These are phyloP conservation scores for Puffinus mauretanicus DNA, from an alignment of 2,113 vertebrate genomes.

Conservation along the genomic window DNA sequence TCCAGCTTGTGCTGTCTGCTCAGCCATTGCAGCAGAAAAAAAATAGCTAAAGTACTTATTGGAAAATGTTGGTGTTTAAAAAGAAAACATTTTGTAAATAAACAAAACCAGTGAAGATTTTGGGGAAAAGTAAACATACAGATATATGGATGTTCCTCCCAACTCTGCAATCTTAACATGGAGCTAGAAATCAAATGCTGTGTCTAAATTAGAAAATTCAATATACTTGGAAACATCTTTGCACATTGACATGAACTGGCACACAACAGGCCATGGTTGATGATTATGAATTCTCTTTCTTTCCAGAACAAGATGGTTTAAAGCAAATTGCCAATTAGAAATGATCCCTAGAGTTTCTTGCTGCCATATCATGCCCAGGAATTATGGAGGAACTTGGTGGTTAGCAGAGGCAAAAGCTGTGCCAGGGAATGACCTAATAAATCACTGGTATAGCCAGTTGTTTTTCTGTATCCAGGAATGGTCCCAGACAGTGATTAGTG, in stretches of 20 bases:
- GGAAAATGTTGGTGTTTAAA: background rate
- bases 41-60: background rate
- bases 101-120: background rate
- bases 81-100: background rate
- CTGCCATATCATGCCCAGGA: background rate
- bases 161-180: background rate
- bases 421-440: background rate
- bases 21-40: background rate
- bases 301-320: background rate
- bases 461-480: background rate
- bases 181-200: background rate
- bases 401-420: background rate
- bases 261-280: accelerated
- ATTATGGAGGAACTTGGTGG: background rate
- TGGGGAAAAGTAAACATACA: background rate
- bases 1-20: background rate
- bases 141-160: background rate
- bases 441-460: background rate
- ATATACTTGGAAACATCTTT: background rate
- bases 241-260: background rate
- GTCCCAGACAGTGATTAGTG: background rate
- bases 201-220: background rate
- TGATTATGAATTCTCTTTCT: background rate
- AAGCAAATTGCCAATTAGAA: background rate
- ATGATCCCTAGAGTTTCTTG: background rate